phyloP scores from a whole-genome alignment of 2,797 vertebrate species.

The Halcyon badia region DNA sequence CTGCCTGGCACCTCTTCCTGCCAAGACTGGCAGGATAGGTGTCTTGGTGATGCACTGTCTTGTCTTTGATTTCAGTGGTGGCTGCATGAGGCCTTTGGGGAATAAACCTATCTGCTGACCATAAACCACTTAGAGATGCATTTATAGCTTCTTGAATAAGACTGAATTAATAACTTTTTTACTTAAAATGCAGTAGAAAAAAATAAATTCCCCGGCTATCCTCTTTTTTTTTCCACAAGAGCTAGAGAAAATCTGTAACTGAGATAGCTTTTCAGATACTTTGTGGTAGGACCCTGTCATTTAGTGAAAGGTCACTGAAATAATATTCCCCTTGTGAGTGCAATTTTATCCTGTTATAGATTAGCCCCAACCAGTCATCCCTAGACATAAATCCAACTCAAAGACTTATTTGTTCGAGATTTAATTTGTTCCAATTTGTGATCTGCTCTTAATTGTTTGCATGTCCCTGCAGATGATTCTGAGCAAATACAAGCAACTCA shows the following conservation, averaged over 20 bases:
- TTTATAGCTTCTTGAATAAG: not conserved
- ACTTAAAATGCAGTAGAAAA: not conserved
- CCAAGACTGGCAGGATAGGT: not conserved
- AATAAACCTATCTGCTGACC: not conserved
- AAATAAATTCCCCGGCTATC: not conserved
- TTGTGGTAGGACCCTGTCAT: not conserved
- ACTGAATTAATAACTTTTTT: not conserved
- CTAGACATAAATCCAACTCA: constrained; percentile 23
- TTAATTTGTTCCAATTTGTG: not conserved
- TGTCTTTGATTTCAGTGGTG: not conserved
- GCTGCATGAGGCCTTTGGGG: not conserved
- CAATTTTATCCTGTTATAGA: constrained; percentile 48
- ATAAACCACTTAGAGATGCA: not conserved
- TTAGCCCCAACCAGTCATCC: constrained; percentile 16
- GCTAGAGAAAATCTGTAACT: not conserved
- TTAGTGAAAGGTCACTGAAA: constrained; percentile 1
- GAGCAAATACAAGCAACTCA: constrained; percentile 9
- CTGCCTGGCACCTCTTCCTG: not conserved
- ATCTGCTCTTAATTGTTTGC: constrained; percentile 5
- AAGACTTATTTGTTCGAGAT: constrained; percentile 17
- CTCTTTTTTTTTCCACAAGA: not conserved
- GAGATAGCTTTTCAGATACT: not conserved
- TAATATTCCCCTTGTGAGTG: constrained; percentile 29
- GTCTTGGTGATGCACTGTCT: not conserved
- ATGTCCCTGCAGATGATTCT: not conserved